Evolutionary conservation across 2,797 vertebrate species (phyloP).

Genomic region (Clangula hyemalis): DNA sequence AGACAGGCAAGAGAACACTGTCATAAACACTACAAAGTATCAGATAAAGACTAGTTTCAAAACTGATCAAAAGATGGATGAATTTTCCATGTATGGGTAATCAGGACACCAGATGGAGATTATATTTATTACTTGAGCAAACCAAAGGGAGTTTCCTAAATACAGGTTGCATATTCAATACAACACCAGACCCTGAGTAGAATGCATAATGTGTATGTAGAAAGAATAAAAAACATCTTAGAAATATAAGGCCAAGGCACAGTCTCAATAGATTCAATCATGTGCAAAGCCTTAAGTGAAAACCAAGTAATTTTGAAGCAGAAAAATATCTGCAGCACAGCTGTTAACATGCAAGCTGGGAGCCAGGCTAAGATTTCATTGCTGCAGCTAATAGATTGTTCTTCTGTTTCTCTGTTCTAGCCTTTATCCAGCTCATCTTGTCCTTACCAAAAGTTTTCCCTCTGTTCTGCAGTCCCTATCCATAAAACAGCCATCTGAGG

Average conservation of each 20-base stretch:
- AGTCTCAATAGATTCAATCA: not conserved
- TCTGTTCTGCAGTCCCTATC: not conserved
- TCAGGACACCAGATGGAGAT: not conserved
- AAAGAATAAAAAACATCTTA: not conserved
- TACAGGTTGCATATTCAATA: not conserved
- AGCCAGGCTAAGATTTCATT: slow-evolving; percentile 3
- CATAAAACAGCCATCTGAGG: not conserved
- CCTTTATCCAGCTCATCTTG: not conserved
- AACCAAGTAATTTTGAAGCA: slow-evolving; percentile 7
- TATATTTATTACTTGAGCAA: not conserved
- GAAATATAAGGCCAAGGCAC: not conserved
- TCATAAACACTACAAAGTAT: not conserved
- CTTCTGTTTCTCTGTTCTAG: not conserved
- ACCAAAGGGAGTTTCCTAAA: slow-evolving; percentile 10
- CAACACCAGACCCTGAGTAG: not conserved
- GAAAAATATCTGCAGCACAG: not conserved
- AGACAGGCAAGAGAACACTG: not conserved
- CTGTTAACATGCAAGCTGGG: not conserved
- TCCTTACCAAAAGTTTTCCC: not conserved
- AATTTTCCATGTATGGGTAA: not conserved
- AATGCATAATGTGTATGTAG: not conserved
- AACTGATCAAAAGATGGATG: not conserved
- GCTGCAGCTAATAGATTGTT: not conserved
- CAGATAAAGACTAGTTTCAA: not conserved
- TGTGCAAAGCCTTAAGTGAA: not conserved